phyloP scores from a whole-genome alignment of 2,113 vertebrate species.

The Periophthalmus modestus region DNA sequence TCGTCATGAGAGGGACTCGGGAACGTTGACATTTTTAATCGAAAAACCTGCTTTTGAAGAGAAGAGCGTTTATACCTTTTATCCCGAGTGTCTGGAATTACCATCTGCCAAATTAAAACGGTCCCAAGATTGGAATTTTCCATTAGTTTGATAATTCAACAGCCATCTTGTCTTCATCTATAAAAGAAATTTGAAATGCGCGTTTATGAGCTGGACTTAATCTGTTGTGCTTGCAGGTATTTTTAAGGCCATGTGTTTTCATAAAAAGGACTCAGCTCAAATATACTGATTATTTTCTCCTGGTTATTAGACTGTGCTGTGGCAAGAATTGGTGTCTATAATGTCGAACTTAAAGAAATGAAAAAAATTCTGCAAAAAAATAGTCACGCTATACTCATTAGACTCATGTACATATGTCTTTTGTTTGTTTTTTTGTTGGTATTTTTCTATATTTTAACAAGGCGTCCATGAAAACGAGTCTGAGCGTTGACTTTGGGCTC shows the following conservation, averaged over 20 bases:
- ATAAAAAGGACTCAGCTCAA: too few species aligned
- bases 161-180: not conserved
- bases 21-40: conserved; percentile 17
- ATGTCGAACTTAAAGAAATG: not conserved
- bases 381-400: too few species aligned
- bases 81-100: not conserved
- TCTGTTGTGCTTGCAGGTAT: too few species aligned
- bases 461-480: too few species aligned
- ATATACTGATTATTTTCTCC: too few species aligned
- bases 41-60: not conserved
- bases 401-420: too few species aligned
- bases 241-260: too few species aligned
- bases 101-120: conserved; percentile 13
- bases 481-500: too few species aligned
- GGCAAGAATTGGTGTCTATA: not conserved
- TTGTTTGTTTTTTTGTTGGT: too few species aligned
- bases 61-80: conserved; percentile 6
- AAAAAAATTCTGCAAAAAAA: too few species aligned
- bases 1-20: conserved; percentile 2
- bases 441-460: too few species aligned
- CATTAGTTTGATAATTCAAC: not conserved
- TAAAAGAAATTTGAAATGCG: not conserved
- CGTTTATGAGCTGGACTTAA: not conserved
- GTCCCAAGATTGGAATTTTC: conserved; percentile 15
- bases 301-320: too few species aligned